Evolutionary conservation across 2,113 vertebrate genomes (phyloP), one percentile per base, ranked within the genome.

Genomic region (Aptenodytes forsteri): DNA sequence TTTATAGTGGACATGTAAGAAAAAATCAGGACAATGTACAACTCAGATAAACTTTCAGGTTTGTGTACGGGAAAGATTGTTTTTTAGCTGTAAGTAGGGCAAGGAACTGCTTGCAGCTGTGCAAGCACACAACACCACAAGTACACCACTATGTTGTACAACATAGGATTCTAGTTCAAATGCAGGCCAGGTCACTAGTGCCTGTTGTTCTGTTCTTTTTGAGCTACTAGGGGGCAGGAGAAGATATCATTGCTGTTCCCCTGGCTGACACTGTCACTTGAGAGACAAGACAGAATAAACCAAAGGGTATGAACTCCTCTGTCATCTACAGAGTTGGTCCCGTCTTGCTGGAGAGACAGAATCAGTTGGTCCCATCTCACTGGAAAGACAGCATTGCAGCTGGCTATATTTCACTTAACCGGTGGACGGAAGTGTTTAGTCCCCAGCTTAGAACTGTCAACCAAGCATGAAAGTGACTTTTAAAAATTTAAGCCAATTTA

Each of bases 391-490:
- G 29, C 34, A 15, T n/a, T 81, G 44, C 27, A 75, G 14, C 56
- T 84, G 47, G 5, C 23, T 89, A 3, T 71, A 50, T 81, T 87
- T 92, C 84, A 52, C 47, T 69, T 78, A 38, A 26, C 19, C 2
- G 9, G 16, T 72, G 55, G 19, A 54, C 32, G 15, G 44, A 92
- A 78, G 10, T 54, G 18, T 89, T 91, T 82, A 72, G 44, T 82
- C 21, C 46, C 40, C 69, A 82, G 44, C 29, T 83, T 78, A 56
- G 40, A 92, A n/a, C 25, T 82, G 23, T 82, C 49, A 78, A 47
- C 38, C 40, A 83, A 89, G 50, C 50, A 46, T 82, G 49, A 91
- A 96, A 91, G 70, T 79, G 72, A 82, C 86, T 93, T 96, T 73
- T 30, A 69, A 92, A 90, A 84, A 71, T 49, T 20, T 49, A 71